Percentiles rank a stretch among this genome's conserved stretches.
Evolutionary conservation across 2,888 invertebrate species (phyloP).

Genomic region (Geophilus truncorum): DNA sequence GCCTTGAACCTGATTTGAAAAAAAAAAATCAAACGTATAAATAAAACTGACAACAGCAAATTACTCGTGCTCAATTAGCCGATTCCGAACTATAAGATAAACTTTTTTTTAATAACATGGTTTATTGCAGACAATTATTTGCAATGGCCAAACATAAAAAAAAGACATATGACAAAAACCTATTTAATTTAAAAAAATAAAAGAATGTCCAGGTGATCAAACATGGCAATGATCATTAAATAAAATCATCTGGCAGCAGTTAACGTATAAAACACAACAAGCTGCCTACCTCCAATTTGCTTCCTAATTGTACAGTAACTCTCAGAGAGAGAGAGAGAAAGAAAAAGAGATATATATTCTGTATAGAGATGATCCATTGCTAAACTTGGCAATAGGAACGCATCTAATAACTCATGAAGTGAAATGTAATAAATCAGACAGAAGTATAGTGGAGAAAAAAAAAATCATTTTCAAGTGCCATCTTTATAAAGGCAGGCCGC

Average conservation of each 20-base stretch:
- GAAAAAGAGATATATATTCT: no score
- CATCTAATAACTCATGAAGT: background rate
- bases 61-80: background rate
- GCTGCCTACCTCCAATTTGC: background rate
- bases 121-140: background rate
- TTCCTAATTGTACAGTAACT: background rate
- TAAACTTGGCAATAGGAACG: background rate
- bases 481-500: background rate
- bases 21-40: background rate
- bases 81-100: background rate
- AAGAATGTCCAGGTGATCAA: conserved; percentile 7
- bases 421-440: background rate
- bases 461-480: background rate
- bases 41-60: conserved; percentile 5
- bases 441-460: background rate
- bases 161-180: background rate
- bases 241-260: background rate
- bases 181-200: background rate
- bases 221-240: conserved; percentile 12
- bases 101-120: background rate
- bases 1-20: conserved; percentile 55
- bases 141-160: background rate
- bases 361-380: conserved; percentile 16
- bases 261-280: background rate
- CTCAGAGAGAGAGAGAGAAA: no score